Conservation (phyloP, 2,113 vertebrate species). For the Anser brachyrhynchus region DNA sequence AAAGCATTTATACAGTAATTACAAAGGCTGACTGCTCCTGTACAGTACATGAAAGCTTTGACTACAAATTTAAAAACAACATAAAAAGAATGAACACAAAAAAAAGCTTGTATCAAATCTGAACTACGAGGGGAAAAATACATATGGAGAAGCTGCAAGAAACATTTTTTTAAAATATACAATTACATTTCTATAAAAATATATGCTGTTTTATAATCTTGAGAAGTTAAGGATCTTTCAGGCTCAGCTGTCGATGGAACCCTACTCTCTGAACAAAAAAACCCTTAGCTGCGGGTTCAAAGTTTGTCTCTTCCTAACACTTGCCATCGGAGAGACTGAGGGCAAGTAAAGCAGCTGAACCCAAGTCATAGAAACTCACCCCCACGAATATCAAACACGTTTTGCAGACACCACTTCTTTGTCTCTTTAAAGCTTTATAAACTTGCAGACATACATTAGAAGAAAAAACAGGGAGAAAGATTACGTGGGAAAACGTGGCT, state of each 20-base stretch:
- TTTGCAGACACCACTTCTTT: neutral
- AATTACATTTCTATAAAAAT: slow-evolving; percentile 76
- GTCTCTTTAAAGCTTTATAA: slow-evolving; percentile 54
- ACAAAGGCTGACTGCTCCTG: slow-evolving; percentile 79
- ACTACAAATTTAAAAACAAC: slow-evolving; percentile 71
- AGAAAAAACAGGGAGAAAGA: neutral
- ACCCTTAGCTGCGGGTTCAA: slow-evolving; percentile 35
- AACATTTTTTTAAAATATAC: slow-evolving; percentile 60
- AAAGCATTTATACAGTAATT: slow-evolving; percentile 85
- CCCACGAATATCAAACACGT: neutral
- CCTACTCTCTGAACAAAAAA: slow-evolving; percentile 44
- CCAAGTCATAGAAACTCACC: slow-evolving; percentile 25
- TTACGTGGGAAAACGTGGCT: neutral
- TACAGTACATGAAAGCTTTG: slow-evolving; percentile 75
- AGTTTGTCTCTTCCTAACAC: slow-evolving; percentile 16
- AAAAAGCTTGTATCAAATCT: slow-evolving; percentile 65
- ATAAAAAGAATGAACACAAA: slow-evolving; percentile 69
- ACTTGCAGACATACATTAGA: neutral
- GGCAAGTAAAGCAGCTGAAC: slow-evolving; percentile 69
- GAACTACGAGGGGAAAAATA: slow-evolving; percentile 19
- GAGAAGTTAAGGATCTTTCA: slow-evolving; percentile 58
- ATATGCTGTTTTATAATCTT: slow-evolving; percentile 64
- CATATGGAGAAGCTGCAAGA: slow-evolving; percentile 39
- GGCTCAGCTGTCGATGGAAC: slow-evolving; percentile 62
- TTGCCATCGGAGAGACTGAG: slow-evolving; percentile 42